Conservation (phyloP, 2,113 vertebrate genomes). For the Triplophysa tibetana region DNA sequence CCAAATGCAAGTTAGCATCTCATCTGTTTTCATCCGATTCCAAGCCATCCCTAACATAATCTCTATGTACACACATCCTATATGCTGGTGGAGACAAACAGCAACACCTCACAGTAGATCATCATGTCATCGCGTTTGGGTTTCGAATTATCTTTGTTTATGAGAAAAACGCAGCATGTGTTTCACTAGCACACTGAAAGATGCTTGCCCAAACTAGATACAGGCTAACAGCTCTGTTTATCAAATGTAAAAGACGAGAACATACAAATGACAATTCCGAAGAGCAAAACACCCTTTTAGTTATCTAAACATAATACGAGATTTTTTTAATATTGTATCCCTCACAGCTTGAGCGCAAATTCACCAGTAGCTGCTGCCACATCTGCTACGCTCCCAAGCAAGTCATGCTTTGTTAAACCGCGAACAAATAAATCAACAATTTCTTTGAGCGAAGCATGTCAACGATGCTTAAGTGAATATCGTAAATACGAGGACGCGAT, state of each 20-base stretch:
- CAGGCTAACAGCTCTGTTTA: conserved; percentile 17
- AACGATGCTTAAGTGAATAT: not conserved
- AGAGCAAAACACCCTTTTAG: conserved; percentile 2
- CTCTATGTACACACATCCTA: not conserved
- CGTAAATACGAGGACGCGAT: not conserved
- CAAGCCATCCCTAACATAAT: not conserved
- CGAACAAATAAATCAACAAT: conserved; percentile 31
- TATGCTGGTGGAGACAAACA: conserved; percentile 59
- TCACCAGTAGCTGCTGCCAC: conserved; percentile 6
- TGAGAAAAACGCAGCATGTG: conserved; percentile 67
- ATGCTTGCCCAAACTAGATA: conserved; percentile 33
- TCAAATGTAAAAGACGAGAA: conserved; percentile 26
- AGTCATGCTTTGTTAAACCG: conserved; percentile 16
- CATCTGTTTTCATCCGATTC: not conserved
- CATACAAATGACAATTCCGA: not conserved
- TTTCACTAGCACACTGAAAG: conserved; percentile 68
- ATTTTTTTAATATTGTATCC: not conserved
- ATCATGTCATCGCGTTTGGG: not conserved
- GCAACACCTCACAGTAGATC: not conserved
- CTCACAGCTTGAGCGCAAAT: not conserved
- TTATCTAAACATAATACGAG: conserved; percentile 1
- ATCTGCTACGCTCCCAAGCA: not conserved
- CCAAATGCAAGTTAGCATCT: conserved; percentile 9
- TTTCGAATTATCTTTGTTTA: conserved; percentile 67
- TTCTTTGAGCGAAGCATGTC: not conserved